A percentile compares a stretch with the other conserved stretches of the same genome.
Evolutionary conservation across 2,797 vertebrate genomes (phyloP).

Genomic region (Propithecus deckenii): DNA sequence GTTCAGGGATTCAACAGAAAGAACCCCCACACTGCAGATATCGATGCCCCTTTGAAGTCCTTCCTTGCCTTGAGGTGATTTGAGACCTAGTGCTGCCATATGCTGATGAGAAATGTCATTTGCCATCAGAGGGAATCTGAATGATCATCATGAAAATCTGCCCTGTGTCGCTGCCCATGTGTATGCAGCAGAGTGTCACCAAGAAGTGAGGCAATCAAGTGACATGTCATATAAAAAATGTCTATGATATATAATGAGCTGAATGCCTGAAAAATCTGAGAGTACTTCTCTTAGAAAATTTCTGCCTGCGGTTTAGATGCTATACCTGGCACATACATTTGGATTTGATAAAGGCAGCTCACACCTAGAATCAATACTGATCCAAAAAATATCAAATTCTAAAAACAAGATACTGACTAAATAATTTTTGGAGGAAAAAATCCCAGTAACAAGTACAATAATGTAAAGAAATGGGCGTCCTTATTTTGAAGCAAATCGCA

Average conservation of each 20-base stretch:
- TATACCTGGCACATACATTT: background rate
- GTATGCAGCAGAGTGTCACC: background rate
- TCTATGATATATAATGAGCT: background rate
- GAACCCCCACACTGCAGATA: background rate
- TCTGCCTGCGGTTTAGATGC: background rate
- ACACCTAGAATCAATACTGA: background rate
- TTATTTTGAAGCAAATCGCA: conserved; percentile 12
- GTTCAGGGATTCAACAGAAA: background rate
- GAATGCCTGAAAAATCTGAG: background rate
- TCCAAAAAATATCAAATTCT: conserved; percentile 6
- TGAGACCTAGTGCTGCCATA: background rate
- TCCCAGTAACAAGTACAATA: background rate
- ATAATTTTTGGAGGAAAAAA: background rate
- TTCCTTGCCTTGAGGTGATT: background rate
- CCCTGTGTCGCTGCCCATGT: background rate
- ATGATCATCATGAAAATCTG: background rate
- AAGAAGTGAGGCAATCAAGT: background rate
- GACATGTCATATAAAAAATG: background rate
- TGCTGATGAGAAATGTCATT: background rate
- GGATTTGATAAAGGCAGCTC: background rate
- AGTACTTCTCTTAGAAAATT: background rate
- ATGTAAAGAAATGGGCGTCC: background rate
- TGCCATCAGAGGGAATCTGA: background rate
- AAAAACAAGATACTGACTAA: background rate
- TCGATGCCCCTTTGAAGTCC: background rate